phyloP scores from a whole-genome alignment of 1,140 invertebrate species.

The Myzus persicae region DNA sequence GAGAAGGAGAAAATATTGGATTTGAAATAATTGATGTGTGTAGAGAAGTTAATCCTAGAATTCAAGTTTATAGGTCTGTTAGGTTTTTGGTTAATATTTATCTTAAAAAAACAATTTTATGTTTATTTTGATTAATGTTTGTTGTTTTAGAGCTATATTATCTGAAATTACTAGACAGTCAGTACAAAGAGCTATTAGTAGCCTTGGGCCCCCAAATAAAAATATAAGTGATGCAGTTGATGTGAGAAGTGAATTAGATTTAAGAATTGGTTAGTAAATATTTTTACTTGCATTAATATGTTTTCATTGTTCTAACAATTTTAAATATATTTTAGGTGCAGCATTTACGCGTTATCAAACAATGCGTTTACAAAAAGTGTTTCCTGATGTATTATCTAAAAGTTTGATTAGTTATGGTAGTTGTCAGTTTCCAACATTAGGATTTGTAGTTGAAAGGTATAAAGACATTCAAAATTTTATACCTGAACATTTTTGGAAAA shows the following conservation, averaged over 20 bases:
- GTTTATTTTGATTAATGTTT: constrained; percentile 59
- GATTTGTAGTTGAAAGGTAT: constrained; percentile 95
- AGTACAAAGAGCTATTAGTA: constrained; percentile 81
- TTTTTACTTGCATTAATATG: not conserved
- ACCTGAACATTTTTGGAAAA: constrained; percentile 91
- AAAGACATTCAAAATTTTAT: constrained; percentile 89
- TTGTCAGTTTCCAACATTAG: constrained; percentile 96
- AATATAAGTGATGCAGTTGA: constrained; percentile 93
- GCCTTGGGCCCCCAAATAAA: constrained; percentile 82
- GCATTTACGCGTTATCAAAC: constrained; percentile 99
- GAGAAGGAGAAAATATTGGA: constrained; percentile 99
- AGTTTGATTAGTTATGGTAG: constrained; percentile 95
- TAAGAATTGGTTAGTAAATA: constrained; percentile 81
- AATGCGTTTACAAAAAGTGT: constrained; percentile 83
- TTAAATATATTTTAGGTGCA: constrained; percentile 73
- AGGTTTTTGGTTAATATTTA: not conserved
- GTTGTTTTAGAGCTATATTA: constrained; percentile 82
- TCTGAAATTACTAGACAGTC: constrained; percentile 93
- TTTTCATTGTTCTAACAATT: not conserved
- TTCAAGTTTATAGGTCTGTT: constrained; percentile 73
- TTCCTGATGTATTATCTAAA: constrained; percentile 77
- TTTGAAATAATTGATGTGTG: constrained; percentile 97
- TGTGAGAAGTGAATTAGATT: constrained; percentile 92
- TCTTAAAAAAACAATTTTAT: constrained; percentile 16
- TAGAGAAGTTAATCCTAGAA: constrained; percentile 77